phyloP scores from a whole-genome alignment of 2,113 vertebrate species.

The Anolis sagrei region DNA sequence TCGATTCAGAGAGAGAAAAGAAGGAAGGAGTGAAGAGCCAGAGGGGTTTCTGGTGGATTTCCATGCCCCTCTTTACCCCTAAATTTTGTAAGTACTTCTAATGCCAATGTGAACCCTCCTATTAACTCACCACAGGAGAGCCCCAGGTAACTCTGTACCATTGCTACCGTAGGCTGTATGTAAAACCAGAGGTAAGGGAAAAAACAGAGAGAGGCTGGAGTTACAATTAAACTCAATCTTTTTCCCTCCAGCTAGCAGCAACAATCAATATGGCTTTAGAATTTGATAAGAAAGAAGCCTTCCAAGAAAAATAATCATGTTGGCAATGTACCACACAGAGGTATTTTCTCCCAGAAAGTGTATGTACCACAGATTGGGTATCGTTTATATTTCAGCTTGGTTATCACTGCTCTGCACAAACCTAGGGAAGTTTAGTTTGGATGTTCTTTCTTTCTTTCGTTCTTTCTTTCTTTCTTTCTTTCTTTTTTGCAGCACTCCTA shows the following conservation, averaged over 20 bases:
- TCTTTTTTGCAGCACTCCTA: neutral
- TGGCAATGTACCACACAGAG: neutral
- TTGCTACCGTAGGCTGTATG: constrained; percentile 34
- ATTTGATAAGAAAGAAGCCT: constrained; percentile 65
- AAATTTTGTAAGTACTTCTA: constrained; percentile 26
- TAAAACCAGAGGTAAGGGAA: constrained; percentile 43
- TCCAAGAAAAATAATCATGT: constrained; percentile 65
- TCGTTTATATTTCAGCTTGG: constrained; percentile 38
- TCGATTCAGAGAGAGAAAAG: constrained; percentile 61
- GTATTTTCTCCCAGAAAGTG: constrained; percentile 16
- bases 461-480: neutral
- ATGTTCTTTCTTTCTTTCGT: fast-evolving
- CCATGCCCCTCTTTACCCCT: constrained; percentile 50
- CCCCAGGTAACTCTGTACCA: constrained; percentile 59
- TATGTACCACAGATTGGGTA: neutral
- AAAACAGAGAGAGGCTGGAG: constrained; percentile 38
- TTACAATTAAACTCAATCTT: constrained; percentile 67
- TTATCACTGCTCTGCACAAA: constrained; percentile 19
- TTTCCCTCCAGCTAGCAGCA: constrained; percentile 44
- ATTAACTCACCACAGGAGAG: constrained; percentile 47
- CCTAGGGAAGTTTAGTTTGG: neutral
- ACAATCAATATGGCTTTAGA: constrained; percentile 76
- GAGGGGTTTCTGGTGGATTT: neutral
- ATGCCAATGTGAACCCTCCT: constrained; percentile 36
- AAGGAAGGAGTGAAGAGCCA: constrained; percentile 37